Conservation (phyloP, 1,140 invertebrate genomes). For the Drosophila triauraria region DNA sequence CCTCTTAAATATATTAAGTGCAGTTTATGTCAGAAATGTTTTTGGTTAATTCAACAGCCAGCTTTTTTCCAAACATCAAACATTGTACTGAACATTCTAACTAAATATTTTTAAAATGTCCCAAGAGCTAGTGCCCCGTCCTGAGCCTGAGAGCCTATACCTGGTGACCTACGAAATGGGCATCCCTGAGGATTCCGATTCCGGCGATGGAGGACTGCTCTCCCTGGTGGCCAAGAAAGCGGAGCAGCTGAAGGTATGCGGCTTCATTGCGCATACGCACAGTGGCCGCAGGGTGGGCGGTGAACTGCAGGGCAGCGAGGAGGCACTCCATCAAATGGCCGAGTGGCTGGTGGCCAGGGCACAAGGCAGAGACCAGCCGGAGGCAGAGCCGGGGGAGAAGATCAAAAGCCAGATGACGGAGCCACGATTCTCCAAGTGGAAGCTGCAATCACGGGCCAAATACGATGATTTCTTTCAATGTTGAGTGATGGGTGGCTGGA, state of each 20-base stretch:
- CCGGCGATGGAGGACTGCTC: constrained; percentile 5
- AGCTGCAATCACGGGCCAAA: constrained; percentile 37
- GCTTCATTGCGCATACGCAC: constrained; percentile 58
- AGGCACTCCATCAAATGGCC: constrained; percentile 42
- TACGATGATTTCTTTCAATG: constrained; percentile 66
- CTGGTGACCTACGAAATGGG: constrained; percentile 37
- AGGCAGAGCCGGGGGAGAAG: neutral
- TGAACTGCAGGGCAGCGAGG: constrained; percentile 40
- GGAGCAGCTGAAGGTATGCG: constrained; percentile 40
- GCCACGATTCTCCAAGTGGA: constrained; percentile 33
- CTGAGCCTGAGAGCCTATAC: constrained; percentile 18
- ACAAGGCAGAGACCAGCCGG: constrained; percentile 1
- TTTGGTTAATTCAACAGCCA: neutral
- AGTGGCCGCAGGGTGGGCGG: constrained; percentile 49
- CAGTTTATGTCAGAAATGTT: neutral
- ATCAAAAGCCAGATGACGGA: constrained; percentile 17
- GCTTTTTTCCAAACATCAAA: neutral
- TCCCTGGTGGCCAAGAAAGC: constrained; percentile 35
- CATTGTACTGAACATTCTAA: neutral
- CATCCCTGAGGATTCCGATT: neutral
- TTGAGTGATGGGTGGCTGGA: constrained; percentile 5
- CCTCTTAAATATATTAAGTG: no score
- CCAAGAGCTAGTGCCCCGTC: constrained; percentile 1
- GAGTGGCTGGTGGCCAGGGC: constrained; percentile 39
- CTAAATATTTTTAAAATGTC: constrained; percentile 20